phyloP scores from a whole-genome alignment of 2,888 invertebrate genomes.

The Oscheius onirici region DNA sequence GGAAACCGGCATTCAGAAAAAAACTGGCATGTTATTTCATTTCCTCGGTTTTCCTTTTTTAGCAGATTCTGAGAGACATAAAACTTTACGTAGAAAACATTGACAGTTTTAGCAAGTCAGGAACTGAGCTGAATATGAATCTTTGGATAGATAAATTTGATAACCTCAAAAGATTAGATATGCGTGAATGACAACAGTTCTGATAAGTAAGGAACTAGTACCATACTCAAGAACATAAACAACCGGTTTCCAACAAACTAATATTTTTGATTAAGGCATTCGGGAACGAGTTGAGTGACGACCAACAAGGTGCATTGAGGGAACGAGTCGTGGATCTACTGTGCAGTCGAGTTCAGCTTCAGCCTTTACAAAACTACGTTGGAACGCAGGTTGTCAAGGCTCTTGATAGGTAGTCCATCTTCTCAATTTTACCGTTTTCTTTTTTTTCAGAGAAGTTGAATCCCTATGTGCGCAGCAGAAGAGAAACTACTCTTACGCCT shows the following conservation, averaged over 20 bases:
- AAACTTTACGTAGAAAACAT: no score
- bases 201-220: no score
- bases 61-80: no score
- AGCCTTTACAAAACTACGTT: conserved; percentile 70
- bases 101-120: no score
- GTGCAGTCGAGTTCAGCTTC: conserved; percentile 69
- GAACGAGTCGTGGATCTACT: conserved; percentile 69
- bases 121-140: no score
- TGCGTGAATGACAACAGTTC: no score
- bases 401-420: conserved; percentile 63
- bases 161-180: no score
- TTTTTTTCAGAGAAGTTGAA: conserved; percentile 61
- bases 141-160: no score
- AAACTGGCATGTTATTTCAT: no score
- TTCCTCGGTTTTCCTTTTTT: no score
- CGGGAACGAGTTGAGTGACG: conserved; percentile 65
- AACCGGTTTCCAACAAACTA: no score
- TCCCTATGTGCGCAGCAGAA: conserved; percentile 61
- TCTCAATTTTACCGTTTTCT: not conserved
- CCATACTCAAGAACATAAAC: not conserved
- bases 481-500: conserved; percentile 69
- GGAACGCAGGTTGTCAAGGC: conserved; percentile 68
- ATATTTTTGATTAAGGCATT: conserved; percentile 63
- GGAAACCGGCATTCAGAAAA: no score
- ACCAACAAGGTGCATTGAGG: conserved; percentile 61